Evolutionary conservation across 64 coral and sea anemone species (phyloP).

Genomic region (Astreopora myriophthalma): DNA sequence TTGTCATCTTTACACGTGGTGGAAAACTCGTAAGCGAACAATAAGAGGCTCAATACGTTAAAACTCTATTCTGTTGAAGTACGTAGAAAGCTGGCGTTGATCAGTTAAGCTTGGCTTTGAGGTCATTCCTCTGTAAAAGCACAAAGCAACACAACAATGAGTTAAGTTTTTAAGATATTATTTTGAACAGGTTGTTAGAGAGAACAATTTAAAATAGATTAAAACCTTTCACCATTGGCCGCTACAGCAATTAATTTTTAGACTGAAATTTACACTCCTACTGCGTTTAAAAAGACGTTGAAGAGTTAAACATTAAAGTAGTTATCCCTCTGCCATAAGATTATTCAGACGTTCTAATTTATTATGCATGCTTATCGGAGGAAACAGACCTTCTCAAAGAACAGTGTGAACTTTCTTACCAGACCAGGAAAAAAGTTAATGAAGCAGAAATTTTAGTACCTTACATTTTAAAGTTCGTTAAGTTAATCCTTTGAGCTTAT

Average conservation of each 20-base stretch:
- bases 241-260: background rate
- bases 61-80: constrained; percentile 11
- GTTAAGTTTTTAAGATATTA: background rate
- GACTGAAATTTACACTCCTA: no score
- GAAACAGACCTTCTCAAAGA: no score
- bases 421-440: no score
- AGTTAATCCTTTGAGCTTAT: no score
- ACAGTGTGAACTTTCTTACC: no score
- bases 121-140: constrained; percentile 3
- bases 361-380: no score
- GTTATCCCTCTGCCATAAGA: no score
- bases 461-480: no score
- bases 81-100: constrained; percentile 24
- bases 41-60: background rate
- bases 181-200: background rate
- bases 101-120: constrained; percentile 1
- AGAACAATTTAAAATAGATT: background rate
- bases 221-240: background rate
- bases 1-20: constrained; percentile 22
- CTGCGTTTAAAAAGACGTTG: no score
- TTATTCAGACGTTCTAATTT: no score
- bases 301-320: no score
- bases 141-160: background rate
- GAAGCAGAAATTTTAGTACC: no score
- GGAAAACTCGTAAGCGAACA: background rate